These are phyloP conservation scores for Laticauda laticaudata DNA, from an alignment of 2,113 vertebrate species.

Conservation along the genomic window DNA sequence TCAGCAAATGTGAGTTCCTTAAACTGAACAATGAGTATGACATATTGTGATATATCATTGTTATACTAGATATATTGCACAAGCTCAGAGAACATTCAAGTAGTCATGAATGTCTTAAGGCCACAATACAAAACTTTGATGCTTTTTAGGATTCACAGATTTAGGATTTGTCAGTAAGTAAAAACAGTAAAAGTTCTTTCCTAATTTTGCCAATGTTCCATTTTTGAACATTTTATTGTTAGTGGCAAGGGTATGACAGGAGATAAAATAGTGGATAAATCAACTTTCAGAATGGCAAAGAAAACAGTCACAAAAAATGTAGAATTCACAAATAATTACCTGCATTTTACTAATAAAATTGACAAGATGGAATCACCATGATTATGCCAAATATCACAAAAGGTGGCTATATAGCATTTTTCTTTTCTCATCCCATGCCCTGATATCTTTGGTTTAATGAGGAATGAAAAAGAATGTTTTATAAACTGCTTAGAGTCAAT, in stretches of 20 bases:
- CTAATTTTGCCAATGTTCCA: background rate
- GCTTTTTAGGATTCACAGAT: background rate
- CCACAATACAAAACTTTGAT: background rate
- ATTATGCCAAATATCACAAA: background rate
- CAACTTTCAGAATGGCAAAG: background rate
- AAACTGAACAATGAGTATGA: background rate
- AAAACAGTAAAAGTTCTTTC: background rate
- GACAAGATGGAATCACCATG: background rate
- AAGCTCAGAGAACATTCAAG: background rate
- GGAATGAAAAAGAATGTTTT: background rate
- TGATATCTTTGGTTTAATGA: background rate
- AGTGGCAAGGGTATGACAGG: background rate
- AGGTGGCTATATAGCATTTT: background rate
- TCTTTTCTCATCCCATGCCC: background rate
- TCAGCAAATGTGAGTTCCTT: background rate
- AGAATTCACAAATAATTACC: background rate
- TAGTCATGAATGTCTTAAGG: background rate
- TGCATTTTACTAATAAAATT: background rate
- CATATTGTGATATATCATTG: background rate
- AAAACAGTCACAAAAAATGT: background rate
- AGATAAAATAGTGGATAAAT: background rate
- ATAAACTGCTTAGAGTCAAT: background rate
- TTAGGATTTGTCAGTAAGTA: background rate
- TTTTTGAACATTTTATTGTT: background rate
- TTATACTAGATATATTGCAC: background rate